Base-by-base conservation (phyloP, 1,140 invertebrate species). In the Hermetia illucens region DNA sequence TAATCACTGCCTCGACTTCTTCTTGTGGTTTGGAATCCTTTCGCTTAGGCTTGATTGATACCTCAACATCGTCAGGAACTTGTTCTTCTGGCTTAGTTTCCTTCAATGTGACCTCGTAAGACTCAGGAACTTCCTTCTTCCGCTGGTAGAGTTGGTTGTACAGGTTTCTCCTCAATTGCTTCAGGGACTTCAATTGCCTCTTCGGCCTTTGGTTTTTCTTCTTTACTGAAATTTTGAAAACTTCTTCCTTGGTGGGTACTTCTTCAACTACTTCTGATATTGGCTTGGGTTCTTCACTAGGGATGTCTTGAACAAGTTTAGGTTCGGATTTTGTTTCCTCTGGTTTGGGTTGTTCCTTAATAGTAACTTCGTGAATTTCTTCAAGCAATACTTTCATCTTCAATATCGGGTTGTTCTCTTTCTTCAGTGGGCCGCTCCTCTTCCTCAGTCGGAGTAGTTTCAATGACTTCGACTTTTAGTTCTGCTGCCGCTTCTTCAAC, bases 401-500 rank as follows among this genome's bases (percentile, higher is more conserved):
- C 24, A 27, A 13, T 27, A 9, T 27, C 24, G 8, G 24, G 24
- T 27, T 27, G 8, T 13, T 27, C 35, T 42, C 43, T 43, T 18
- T 45, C 24, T 33, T 48, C 46, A 34, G 44, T 42, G 10, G 43
- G 39, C 34, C n/a, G n/a, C n/a, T 36, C 39, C 16, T 44, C 44
- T 35, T 46, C 49, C 27, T 50, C 48, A 39, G 6, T 36, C 32
- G 20, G 30, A 19, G 2, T 41, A 12, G 22, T 39, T 21, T 36
- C 34, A 22, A 12, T 27, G 17, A 19, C 31, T 27, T 8, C 13
- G 8, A 27, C 13, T 27, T 27, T 37, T n/a, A 39, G 21, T 31
- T 43, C 42, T 8, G 22, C 39, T 36, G 48, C 66, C 40, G 47
- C 42, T 22, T 49, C 44, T 34, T 52, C 47, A 0, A 33, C 19